Evolutionary conservation across 2,888 invertebrate species (phyloP).

Genomic region (Calliopum simillimum): DNA sequence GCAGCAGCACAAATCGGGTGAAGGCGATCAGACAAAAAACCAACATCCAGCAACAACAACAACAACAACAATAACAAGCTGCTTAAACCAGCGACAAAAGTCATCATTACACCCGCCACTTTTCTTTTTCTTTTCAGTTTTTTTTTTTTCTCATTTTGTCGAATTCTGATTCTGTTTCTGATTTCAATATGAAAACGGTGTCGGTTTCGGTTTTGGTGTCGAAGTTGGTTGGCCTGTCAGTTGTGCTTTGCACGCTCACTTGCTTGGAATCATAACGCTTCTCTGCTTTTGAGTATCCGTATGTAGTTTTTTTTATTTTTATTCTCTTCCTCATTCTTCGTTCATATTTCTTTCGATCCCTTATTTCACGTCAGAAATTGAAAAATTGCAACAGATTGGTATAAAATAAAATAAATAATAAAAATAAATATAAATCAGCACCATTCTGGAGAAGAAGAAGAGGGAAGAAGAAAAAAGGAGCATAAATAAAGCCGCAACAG

Average conservation of each 20-base stretch:
- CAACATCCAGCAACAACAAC: neutral
- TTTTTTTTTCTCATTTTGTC: neutral
- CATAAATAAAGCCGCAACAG: neutral
- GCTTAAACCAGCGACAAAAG: slow-evolving; percentile 25
- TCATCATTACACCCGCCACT: slow-evolving; percentile 21
- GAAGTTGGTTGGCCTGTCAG: no score
- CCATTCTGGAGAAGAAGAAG: no score
- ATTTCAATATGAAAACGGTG: no score
- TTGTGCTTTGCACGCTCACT: neutral
- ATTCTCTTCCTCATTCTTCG: no score
- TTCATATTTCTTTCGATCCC: neutral
- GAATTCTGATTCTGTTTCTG: neutral
- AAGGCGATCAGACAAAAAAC: neutral
- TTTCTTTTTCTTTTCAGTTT: neutral
- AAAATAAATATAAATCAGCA: slow-evolving; percentile 22
- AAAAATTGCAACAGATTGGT: slow-evolving; percentile 22
- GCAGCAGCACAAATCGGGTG: slow-evolving; percentile 11
- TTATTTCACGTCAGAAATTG: slow-evolving; percentile 5
- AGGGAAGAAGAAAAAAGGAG: neutral
- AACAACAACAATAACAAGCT: neutral
- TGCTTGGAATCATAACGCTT: neutral
- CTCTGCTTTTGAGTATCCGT: neutral
- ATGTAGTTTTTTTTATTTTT: neutral
- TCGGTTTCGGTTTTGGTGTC: no score
- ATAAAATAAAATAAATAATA: slow-evolving; percentile 29